Base-by-base conservation (phyloP, 2,888 invertebrate species). In the Stenchaetothrips biformis region DNA sequence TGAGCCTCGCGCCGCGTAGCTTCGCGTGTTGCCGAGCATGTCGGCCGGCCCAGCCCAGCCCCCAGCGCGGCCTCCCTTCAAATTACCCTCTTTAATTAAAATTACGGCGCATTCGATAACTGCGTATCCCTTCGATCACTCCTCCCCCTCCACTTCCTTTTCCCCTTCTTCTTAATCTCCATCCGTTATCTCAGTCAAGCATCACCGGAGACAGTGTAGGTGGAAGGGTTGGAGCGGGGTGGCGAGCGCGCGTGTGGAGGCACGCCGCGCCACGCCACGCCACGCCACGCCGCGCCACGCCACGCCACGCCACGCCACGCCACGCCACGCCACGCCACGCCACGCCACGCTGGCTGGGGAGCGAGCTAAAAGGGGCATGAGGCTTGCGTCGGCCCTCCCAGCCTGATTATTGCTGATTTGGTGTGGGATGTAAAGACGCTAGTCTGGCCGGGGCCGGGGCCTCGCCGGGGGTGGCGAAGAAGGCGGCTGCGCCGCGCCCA, bases 141-240 rank as follows among this genome's bases (percentile, higher is more conserved):
- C 21, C 67, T 25, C 21, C 67, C n/a, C 62, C 62, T 7, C 67
- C 67, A n/a, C 18, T 53, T 74, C 67, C 25, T 74, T 25, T 74
- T 74, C 67, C 67, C 25, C 25, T 25, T 74, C 67, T 74, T 74
- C 67, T 74, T 74, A 74, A 74, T 74, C 67, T 74, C 67, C 67
- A 74, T 74, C 67, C 67, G 67, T 74, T 74, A 74, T 74, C 67
- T 74, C 67, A 74, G 67, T 74, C 67, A 74, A 74, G 67, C 67
- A 74, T 74, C 67, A 74, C 67, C 67, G 67, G 25, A 74, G 67
- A 74, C 25, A 25, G 37, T 37, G 37, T 37, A 37, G 37, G 37
- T 37, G 37, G 37, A 37, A 37, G 37, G 37, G 37, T 37, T 37
- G 4, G 37, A 4, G 37, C 37, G 37, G 37, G 37, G 37, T 37